These are phyloP conservation scores for Brachionus rotundiformis DNA, from an alignment of 1,140 invertebrate genomes.

Conservation along the genomic window DNA sequence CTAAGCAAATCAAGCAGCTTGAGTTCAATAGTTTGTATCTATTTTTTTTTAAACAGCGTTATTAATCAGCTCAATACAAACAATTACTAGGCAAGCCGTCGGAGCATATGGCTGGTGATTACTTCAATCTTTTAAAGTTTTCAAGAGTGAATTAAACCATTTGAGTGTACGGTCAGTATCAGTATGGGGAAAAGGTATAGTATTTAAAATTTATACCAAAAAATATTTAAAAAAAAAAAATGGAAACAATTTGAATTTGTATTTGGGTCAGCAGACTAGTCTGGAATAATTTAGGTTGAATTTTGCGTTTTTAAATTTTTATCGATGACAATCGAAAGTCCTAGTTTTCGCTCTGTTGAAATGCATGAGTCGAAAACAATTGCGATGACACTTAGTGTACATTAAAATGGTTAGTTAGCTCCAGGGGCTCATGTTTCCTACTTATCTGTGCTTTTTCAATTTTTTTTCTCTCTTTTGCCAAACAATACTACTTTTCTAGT, in stretches of 20 bases:
- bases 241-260: conserved; percentile 44
- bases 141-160: conserved; percentile 41
- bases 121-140: conserved; percentile 20
- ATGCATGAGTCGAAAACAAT: conserved; percentile 7
- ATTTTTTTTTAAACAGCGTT: neutral
- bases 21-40: conserved; percentile 2
- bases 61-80: conserved; percentile 1
- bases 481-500: neutral
- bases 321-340: conserved; percentile 43
- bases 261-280: conserved; percentile 42
- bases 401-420: conserved; percentile 9
- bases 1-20: neutral
- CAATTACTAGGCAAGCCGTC: neutral
- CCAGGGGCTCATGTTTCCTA: neutral
- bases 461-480: no score
- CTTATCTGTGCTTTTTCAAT: conserved; percentile 12
- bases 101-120: conserved; percentile 1
- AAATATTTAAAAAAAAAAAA: neutral
- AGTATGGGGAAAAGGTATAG: neutral
- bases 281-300: conserved; percentile 35
- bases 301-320: conserved; percentile 8
- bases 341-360: conserved; percentile 31
- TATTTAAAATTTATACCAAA: neutral
- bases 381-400: neutral
- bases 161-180: neutral